Evolutionary conservation across 2,888 invertebrate species (phyloP).

Genomic region (Tricholauxania praeusta): DNA sequence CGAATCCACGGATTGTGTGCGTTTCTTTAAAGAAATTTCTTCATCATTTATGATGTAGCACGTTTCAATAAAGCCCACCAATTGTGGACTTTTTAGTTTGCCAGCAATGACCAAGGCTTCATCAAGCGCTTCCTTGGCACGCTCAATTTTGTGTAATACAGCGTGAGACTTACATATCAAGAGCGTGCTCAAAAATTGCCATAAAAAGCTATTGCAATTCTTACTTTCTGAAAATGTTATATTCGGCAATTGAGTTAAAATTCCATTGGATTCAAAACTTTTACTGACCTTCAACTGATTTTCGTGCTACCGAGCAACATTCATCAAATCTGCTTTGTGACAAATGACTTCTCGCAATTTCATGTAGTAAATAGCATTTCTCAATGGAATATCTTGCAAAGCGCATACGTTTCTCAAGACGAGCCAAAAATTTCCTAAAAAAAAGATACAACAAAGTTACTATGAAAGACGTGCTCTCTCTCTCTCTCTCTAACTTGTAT

Average conservation of each 20-base stretch:
- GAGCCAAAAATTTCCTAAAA: constrained; percentile 52
- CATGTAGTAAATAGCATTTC: constrained; percentile 55
- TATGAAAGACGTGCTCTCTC: too few relatives aligned
- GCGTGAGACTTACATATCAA: constrained; percentile 59
- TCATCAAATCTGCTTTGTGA: constrained; percentile 54
- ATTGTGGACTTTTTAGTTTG: constrained; percentile 49
- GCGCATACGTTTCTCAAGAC: constrained; percentile 53
- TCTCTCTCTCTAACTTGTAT: constrained; percentile 52
- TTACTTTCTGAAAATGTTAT: constrained; percentile 51
- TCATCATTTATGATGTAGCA: constrained; percentile 57
- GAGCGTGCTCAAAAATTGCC: constrained; percentile 58
- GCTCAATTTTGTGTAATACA: constrained; percentile 58
- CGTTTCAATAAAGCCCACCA: constrained; percentile 55
- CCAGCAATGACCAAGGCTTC: constrained; percentile 53
- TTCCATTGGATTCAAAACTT: not conserved
- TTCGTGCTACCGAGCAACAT: constrained; percentile 52
- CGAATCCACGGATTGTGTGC: constrained; percentile 50
- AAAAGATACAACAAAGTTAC: not conserved
- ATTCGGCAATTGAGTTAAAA: not conserved
- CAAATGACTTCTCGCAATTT: constrained; percentile 56
- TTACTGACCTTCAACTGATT: constrained; percentile 51
- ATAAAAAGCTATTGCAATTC: constrained; percentile 55
- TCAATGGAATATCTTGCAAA: constrained; percentile 58
- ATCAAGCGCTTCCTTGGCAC: constrained; percentile 55
- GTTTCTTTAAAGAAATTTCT: constrained; percentile 55